Evolutionary conservation across 1,140 invertebrate species (phyloP).

Genomic region (Caenorhabditis remanei): DNA sequence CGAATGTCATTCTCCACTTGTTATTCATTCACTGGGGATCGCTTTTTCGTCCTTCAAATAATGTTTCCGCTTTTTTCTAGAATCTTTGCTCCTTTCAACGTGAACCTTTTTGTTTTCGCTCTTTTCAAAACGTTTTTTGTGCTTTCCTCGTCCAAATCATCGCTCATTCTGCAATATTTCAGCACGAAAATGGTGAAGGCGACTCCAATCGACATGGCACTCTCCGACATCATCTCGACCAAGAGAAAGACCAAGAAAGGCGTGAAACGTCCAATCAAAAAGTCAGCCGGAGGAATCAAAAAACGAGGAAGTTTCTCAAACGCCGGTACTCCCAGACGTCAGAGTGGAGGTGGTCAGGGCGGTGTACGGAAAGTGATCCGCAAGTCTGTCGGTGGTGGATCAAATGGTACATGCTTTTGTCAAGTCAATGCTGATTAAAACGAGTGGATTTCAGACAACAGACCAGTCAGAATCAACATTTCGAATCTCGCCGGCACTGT

Average conservation of each 20-base stretch:
- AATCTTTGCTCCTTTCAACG: too few relatives aligned
- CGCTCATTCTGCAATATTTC: not conserved
- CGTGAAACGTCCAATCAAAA: constrained; percentile 18
- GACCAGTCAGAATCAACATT: constrained; percentile 61
- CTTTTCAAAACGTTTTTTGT: too few relatives aligned
- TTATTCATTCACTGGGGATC: too few relatives aligned
- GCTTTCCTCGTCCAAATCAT: not conserved
- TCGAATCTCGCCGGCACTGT: constrained; percentile 62
- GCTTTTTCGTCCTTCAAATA: too few relatives aligned
- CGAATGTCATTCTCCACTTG: too few relatives aligned
- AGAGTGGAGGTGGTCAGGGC: not conserved
- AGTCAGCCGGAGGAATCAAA: not conserved
- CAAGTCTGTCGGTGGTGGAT: not conserved
- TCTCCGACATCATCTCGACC: constrained; percentile 35
- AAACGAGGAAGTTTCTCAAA: not conserved
- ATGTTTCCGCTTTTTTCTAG: too few relatives aligned
- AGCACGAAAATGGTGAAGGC: constrained; percentile 46
- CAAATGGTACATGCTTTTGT: not conserved
- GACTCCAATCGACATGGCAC: constrained; percentile 10
- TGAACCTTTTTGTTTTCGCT: too few relatives aligned
- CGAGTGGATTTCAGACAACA: constrained; percentile 31
- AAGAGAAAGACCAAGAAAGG: constrained; percentile 9
- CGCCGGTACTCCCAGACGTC: not conserved
- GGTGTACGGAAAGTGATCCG: not conserved
- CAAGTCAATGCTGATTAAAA: not conserved